phyloP scores from a whole-genome alignment of 1,140 invertebrate genomes.

The Anastrepha obliqua region DNA sequence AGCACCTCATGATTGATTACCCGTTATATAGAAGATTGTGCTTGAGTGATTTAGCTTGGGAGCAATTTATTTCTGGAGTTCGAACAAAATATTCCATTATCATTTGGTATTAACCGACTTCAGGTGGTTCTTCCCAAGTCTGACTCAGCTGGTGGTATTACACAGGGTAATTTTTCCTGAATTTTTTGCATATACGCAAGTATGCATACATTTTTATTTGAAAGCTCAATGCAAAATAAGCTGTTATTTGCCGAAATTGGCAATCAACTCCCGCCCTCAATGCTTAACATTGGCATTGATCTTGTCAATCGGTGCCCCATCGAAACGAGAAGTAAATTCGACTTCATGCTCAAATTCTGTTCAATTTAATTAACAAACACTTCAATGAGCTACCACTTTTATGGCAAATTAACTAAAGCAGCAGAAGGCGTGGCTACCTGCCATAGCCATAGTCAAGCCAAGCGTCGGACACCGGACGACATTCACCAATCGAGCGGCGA shows the following conservation, averaged over 20 bases:
- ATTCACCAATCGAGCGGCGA: slow-evolving; percentile 20
- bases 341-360: neutral
- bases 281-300: neutral
- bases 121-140: no score
- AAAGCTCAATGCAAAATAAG: no score
- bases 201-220: no score
- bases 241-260: neutral
- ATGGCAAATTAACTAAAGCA: neutral
- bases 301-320: neutral
- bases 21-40: no score
- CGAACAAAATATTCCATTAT: no score
- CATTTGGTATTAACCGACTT: no score
- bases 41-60: no score
- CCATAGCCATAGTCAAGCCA: neutral
- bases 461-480: neutral
- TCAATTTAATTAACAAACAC: slow-evolving; percentile 48
- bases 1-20: no score
- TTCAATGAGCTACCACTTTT: slow-evolving; percentile 27
- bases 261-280: neutral
- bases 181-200: no score
- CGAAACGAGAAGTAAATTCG: neutral
- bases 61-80: no score
- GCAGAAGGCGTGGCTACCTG: neutral
- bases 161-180: no score
- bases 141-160: no score